These are phyloP conservation scores for Eristalis intricaria DNA, from an alignment of 2,888 invertebrate species.

Conservation along the genomic window DNA sequence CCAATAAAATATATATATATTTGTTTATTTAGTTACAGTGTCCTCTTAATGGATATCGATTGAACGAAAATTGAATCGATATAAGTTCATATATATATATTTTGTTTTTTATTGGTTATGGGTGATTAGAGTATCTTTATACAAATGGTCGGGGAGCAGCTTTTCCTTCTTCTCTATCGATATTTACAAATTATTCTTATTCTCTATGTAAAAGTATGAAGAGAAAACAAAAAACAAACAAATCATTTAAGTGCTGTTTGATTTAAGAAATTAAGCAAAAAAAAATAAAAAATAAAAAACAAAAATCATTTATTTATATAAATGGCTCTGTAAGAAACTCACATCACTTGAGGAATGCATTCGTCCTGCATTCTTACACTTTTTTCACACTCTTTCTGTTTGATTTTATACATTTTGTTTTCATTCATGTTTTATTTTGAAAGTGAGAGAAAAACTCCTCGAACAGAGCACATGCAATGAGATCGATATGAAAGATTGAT, in stretches of 20 bases:
- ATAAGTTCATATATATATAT: neutral
- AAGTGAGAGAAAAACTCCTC: conserved; percentile 64
- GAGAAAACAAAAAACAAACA: conserved; percentile 12
- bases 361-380: neutral
- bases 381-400: neutral
- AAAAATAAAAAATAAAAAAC: conserved; percentile 36
- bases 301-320: conserved; percentile 51
- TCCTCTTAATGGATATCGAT: neutral
- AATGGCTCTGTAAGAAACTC: conserved; percentile 73
- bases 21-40: neutral
- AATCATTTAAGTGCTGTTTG: conserved; percentile 18
- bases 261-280: conserved; percentile 41
- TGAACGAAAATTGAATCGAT: neutral
- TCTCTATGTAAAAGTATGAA: conserved; percentile 21
- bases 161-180: neutral
- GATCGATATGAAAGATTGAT: conserved; percentile 80
- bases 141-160: conserved; percentile 25
- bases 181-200: conserved; percentile 45
- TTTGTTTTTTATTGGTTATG: conserved; percentile 26
- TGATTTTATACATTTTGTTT: conserved; percentile 10
- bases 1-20: conserved; percentile 33
- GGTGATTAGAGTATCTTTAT: conserved; percentile 29
- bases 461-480: conserved; percentile 76
- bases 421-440: neutral
- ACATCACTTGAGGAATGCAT: conserved; percentile 50